phyloP scores from a whole-genome alignment of 2,888 invertebrate species.

The Mamestra brassicae region DNA sequence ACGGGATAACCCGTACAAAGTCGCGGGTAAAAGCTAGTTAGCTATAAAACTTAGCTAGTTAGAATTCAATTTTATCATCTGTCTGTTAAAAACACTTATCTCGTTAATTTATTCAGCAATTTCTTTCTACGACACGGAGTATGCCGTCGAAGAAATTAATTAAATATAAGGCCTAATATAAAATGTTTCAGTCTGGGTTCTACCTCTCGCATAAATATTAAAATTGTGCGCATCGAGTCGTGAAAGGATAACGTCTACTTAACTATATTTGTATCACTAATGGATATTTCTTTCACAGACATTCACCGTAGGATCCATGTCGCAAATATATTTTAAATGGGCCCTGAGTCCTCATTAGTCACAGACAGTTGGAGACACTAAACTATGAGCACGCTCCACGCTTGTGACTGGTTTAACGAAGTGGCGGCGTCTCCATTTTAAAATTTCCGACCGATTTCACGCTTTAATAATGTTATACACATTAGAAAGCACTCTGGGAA shows the following conservation, averaged over 20 bases:
- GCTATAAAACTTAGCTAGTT: conserved; percentile 3
- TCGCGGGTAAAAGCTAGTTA: no score
- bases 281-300: conserved; percentile 22
- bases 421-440: conserved; percentile 56
- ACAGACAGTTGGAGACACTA: conserved; percentile 64
- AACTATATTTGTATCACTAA: conserved; percentile 9
- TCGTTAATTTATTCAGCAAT: conserved; percentile 30
- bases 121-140: conserved; percentile 10
- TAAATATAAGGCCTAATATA: conserved; percentile 13
- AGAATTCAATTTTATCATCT: conserved; percentile 10
- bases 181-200: conserved; percentile 20
- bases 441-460: conserved; percentile 64
- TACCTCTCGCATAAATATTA: conserved; percentile 1
- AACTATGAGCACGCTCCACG: conserved; percentile 64
- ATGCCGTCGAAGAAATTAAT: not conserved
- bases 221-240: conserved; percentile 10
- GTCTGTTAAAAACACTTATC: conserved; percentile 13
- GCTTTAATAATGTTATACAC: conserved; percentile 40
- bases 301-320: conserved; percentile 18
- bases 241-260: conserved; percentile 14
- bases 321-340: conserved; percentile 52
- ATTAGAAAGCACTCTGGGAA: conserved; percentile 23
- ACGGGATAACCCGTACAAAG: no score
- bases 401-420: conserved; percentile 67
- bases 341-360: conserved; percentile 65